These are phyloP conservation scores for Phalacrocorax carbo DNA, from an alignment of 2,113 vertebrate species.

Conservation along the genomic window DNA sequence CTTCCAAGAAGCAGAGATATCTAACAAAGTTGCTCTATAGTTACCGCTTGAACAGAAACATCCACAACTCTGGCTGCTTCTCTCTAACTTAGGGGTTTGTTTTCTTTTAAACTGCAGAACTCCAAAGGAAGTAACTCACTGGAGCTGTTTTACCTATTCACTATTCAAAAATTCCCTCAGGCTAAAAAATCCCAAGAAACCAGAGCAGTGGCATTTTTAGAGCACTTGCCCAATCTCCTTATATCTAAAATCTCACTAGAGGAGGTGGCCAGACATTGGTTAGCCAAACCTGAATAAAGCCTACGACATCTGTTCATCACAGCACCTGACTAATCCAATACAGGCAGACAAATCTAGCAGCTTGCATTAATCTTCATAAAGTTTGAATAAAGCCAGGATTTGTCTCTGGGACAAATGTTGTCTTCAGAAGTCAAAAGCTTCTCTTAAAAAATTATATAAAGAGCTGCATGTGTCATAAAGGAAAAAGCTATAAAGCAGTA, in stretches of 20 bases:
- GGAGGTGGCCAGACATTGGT: neutral
- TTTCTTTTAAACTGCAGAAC: neutral
- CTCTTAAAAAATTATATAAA: neutral
- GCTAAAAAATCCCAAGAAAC: neutral
- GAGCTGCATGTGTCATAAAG: neutral
- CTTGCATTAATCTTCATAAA: neutral
- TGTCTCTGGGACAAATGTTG: neutral
- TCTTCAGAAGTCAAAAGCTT: neutral
- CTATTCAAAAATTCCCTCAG: neutral
- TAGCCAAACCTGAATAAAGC: neutral
- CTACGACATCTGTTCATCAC: neutral
- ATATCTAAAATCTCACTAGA: neutral
- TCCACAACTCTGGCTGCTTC: neutral
- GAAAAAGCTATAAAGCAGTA: neutral
- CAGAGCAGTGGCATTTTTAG: neutral
- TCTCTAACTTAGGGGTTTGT: neutral
- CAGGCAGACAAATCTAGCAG: neutral
- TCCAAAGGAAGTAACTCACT: neutral
- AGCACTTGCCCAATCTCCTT: neutral
- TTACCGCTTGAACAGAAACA: neutral
- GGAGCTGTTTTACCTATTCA: neutral
- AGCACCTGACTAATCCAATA: neutral
- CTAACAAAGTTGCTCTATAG: neutral
- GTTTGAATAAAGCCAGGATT: neutral
- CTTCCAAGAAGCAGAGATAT: neutral